Percentiles rank a stretch among this genome's conserved stretches.
Conservation (phyloP, 2,113 vertebrate genomes). For the Neogale vison region DNA sequence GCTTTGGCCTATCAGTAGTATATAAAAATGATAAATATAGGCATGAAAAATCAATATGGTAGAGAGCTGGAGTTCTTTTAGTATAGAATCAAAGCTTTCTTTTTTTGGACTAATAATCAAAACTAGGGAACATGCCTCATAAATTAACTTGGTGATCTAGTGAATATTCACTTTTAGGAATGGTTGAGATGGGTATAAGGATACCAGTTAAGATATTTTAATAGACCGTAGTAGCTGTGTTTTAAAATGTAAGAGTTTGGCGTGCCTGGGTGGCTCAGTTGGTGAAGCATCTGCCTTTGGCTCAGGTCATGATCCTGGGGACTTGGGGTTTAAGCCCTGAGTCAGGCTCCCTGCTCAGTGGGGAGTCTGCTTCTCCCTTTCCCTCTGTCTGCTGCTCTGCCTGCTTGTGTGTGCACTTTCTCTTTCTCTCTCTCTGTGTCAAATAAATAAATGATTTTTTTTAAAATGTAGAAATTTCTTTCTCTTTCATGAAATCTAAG, state of each 20-base stretch:
- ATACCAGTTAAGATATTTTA: neutral
- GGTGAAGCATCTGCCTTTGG: too few species aligned
- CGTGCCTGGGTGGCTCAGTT: too few species aligned
- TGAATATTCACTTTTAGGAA: neutral
- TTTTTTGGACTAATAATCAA: neutral
- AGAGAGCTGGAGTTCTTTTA: neutral
- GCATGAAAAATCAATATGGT: neutral
- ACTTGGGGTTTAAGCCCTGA: too few species aligned
- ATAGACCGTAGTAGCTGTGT: neutral
- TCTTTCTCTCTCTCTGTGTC: too few species aligned
- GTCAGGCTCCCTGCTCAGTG: too few species aligned
- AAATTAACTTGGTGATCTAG: neutral
- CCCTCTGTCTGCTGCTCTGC: too few species aligned
- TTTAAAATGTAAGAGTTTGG: neutral
- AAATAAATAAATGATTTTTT: neutral
- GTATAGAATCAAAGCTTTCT: neutral
- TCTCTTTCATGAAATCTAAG: neutral
- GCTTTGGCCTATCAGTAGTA: neutral
- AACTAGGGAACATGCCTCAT: neutral
- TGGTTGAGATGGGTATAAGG: neutral
- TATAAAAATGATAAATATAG: neutral
- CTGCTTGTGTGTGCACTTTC: too few species aligned
- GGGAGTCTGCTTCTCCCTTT: too few species aligned
- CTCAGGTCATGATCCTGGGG: too few species aligned
- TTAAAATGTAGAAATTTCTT: neutral